Base-by-base conservation (phyloP, 2,113 vertebrate species). In the Morone chrysops region DNA sequence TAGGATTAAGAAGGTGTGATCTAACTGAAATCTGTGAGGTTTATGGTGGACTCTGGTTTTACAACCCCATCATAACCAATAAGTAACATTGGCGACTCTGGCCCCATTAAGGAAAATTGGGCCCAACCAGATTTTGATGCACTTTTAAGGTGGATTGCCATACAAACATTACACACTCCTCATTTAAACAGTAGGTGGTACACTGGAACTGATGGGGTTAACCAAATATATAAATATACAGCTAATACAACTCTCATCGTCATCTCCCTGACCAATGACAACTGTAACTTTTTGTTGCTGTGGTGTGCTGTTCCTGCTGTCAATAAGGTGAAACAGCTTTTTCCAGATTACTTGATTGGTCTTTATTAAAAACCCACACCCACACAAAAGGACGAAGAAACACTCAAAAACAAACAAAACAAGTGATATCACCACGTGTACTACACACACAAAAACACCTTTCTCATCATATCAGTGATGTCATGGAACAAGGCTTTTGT, bases 401-500 rank as follows among this genome's bases (percentile, higher is more conserved):
- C 18, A 20, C n/a, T 74, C 10, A 31, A 57, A 66, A 80, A 78
- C 25, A 61, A 50, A 84, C 25, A 61, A 50, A 84, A 62, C 12
- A 68, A 36, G 40, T 38, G 65, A 84, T 50, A 69, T 76, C 59
- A 41, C 9, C 40, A 10, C 13, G 63, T 76, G 65, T 80, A 50
- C 20, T 16, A 12, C 38, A 75, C 41, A 89, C 57, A 74, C 66
- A 70, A 70, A 72, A 63, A 50, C 22, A n/a, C 6, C 56, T 45
- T n/a, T 80, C 57, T 82, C 79, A 40, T 77, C 62, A 51, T 75
- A 48, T 75, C 53, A 72, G 43, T 77, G 81, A 87, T 71, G 78
- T 80, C 78, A 91, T 75, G 73, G 87, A 79, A 69, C 38, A 59
- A 14, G 9, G 13, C 63, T 66, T 77, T 90, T 86, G 66, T 83